phyloP scores from a whole-genome alignment of 2,113 vertebrate genomes.

The Paralichthys olivaceus region DNA sequence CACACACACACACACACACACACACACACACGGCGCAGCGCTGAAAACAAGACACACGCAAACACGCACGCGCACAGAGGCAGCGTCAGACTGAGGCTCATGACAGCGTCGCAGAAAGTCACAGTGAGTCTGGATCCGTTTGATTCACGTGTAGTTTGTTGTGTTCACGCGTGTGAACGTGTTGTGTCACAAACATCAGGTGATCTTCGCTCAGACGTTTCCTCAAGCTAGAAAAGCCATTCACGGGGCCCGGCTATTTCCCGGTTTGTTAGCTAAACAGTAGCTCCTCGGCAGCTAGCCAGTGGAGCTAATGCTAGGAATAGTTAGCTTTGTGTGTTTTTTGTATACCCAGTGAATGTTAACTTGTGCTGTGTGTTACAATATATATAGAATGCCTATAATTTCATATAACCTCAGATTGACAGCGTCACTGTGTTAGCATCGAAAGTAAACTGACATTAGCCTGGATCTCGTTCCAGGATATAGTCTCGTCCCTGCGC shows the following conservation, averaged over 20 bases:
- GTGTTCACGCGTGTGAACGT: no score
- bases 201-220: not conserved
- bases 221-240: slow-evolving; percentile 25
- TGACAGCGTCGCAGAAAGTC: slow-evolving; percentile 55
- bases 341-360: not conserved
- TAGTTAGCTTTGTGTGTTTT: not conserved
- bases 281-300: slow-evolving; percentile 18
- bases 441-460: slow-evolving; percentile 3
- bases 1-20: not conserved
- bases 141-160: no score
- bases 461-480: slow-evolving; percentile 29
- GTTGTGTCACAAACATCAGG: no score
- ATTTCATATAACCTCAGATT: not conserved
- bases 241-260: slow-evolving; percentile 54
- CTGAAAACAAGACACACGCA: slow-evolving; percentile 47
- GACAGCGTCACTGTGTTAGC: not conserved
- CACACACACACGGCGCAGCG: slow-evolving; percentile 28
- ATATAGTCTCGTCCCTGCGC: slow-evolving; percentile 23
- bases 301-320: not conserved
- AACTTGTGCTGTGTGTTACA: not conserved
- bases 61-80: not conserved
- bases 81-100: slow-evolving; percentile 28
- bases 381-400: not conserved
- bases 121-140: slow-evolving; percentile 44
- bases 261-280: slow-evolving; percentile 28